Evolutionary conservation across 2,888 invertebrate species (phyloP), one percentile per base, ranked within the genome.

Genomic region (Punctoribates punctum): DNA sequence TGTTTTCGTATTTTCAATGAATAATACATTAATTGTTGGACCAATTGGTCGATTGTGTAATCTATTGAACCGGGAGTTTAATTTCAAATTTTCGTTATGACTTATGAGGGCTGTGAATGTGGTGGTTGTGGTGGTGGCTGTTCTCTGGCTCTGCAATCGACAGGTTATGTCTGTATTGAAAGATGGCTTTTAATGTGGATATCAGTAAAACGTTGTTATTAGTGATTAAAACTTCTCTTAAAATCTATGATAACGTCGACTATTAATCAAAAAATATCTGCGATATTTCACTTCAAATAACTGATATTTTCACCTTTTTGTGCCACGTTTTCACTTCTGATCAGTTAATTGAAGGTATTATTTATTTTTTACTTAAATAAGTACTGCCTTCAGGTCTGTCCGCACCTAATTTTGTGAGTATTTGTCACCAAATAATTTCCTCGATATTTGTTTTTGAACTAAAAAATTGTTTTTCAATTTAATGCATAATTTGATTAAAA

Each of bases 261-360:
- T 54, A 54, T 54, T 54, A 54, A 54, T 54, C 54, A 54, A 54
- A 54, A 17, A 20, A 48, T 48, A 8, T 48, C 17, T 54, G n/a
- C 8, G 15, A 54, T 54, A 1, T 34, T 8, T 34, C 34, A 5
- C 34, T 34, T 34, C 34, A 34, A 54, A n/a, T 20, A 48, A n/a
- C n/a, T 54, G 20, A 54, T 20, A 54, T 8, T 8, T n/a, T 34
- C 34, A 34, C 20, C n/a, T 54, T 48, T 17, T 54, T 54, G n/a
- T 54, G 54, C 54, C 54, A 54, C 54, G 54, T 54, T 54, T 54
- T 54, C 54, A 54, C 17, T 54, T 20, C n/a, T n/a, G 20, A 54
- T 34, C 20, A 1, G 1, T n/a, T n/a, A 20, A 54, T 54, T 20
- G 46, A 54, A 6, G 15, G 54, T 3, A 54, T n/a, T 20, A n/a